Evolutionary conservation across 2,797 vertebrate genomes (phyloP).

Genomic region (Ptychadena robeensis): DNA sequence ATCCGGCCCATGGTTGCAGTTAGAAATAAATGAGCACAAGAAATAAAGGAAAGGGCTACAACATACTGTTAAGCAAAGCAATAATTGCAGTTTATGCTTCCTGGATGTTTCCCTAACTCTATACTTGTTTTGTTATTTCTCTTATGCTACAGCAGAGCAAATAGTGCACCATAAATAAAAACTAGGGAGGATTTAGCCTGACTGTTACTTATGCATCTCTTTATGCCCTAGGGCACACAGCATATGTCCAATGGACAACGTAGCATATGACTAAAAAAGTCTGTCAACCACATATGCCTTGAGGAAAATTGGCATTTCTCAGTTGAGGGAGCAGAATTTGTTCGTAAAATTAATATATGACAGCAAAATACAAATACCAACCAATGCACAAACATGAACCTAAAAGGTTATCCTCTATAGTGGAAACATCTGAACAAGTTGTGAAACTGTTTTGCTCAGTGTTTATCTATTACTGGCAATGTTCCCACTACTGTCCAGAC

Average conservation of each 20-base stretch:
- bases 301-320: constrained; percentile 25
- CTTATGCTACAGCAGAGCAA: constrained; percentile 11
- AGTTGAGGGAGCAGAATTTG: constrained; percentile 13
- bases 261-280: constrained; percentile 39
- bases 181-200: constrained; percentile 27
- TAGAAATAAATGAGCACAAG: too few relatives aligned
- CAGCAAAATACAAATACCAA: neutral
- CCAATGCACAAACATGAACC: neutral
- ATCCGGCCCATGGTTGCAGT: too few relatives aligned
- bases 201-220: constrained; percentile 28
- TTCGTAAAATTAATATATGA: neutral
- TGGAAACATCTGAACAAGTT: too few relatives aligned
- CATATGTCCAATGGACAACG: constrained; percentile 48
- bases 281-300: constrained; percentile 45
- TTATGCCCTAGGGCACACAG: constrained; percentile 19
- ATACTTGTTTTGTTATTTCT: too few relatives aligned
- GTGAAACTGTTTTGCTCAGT: too few relatives aligned
- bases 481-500: neutral
- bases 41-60: too few relatives aligned
- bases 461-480: too few relatives aligned
- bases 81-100: too few relatives aligned
- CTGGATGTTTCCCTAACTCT: too few relatives aligned
- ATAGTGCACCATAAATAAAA: constrained; percentile 21
- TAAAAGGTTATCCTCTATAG: too few relatives aligned
- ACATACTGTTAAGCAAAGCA: too few relatives aligned